Evolutionary conservation across 2,797 vertebrate genomes (phyloP).

Genomic region (Epinephelus malabaricus): DNA sequence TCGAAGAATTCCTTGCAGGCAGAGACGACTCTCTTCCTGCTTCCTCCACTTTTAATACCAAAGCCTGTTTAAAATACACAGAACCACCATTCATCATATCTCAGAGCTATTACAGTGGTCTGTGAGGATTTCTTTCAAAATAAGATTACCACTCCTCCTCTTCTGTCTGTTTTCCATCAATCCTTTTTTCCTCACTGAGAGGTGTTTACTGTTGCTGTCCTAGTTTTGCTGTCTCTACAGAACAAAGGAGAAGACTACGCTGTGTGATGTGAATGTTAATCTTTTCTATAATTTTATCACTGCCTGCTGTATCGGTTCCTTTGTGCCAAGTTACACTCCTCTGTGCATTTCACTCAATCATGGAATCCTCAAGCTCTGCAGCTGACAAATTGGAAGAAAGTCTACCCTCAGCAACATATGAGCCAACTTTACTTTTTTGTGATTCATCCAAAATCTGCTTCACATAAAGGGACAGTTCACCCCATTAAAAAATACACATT

Average conservation of each 20-base stretch:
- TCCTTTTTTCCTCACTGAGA: conserved; percentile 41
- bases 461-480: not conserved
- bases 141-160: conserved; percentile 50
- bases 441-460: conserved; percentile 19
- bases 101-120: conserved; percentile 48
- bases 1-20: conserved; percentile 56
- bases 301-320: not conserved
- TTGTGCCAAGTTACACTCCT: not conserved
- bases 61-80: conserved; percentile 46
- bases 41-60: conserved; percentile 50
- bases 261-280: conserved; percentile 21
- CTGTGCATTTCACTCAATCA: conserved; percentile 23
- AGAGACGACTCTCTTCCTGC: conserved; percentile 36
- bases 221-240: conserved; percentile 40
- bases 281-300: conserved; percentile 43
- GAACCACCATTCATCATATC: conserved; percentile 62
- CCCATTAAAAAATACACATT: no score
- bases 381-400: conserved; percentile 22
- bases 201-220: conserved; percentile 46
- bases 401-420: not conserved
- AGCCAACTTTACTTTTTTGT: not conserved
- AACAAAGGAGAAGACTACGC: conserved; percentile 19
- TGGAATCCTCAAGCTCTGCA: not conserved
- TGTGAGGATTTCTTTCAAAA: conserved; percentile 51
- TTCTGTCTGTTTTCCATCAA: conserved; percentile 47